These are phyloP conservation scores for Urechis unicinctus DNA, from an alignment of 2,888 invertebrate species.

Conservation along the genomic window DNA sequence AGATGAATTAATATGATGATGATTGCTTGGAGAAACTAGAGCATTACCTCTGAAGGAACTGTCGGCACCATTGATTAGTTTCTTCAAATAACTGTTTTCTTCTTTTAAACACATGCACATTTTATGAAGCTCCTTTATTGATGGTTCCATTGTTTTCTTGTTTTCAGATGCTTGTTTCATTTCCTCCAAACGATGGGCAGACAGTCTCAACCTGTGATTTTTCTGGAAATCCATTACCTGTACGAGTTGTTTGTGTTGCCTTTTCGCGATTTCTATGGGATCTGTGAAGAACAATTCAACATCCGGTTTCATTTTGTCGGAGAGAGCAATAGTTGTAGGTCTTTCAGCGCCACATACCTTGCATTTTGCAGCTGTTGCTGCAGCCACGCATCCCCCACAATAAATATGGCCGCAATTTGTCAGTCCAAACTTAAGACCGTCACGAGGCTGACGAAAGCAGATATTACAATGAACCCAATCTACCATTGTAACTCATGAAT, in stretches of 20 bases:
- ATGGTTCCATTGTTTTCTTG: no score
- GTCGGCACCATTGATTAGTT: slow-evolving; percentile 27
- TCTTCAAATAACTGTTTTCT: slow-evolving; percentile 29
- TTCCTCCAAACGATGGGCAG: slow-evolving; percentile 19
- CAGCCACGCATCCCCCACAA: slow-evolving; percentile 34
- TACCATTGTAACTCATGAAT: slow-evolving; percentile 18
- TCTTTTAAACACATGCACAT: slow-evolving; percentile 23
- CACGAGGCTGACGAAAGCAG: slow-evolving; percentile 39
- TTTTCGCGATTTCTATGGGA: slow-evolving; percentile 28
- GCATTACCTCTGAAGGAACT: background rate
- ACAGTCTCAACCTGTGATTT: slow-evolving; percentile 26
- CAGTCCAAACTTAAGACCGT: slow-evolving; percentile 32
- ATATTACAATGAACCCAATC: slow-evolving; percentile 47
- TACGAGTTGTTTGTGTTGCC: slow-evolving; percentile 27
- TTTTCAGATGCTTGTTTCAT: no score
- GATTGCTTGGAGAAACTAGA: no score
- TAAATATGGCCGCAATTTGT: slow-evolving; percentile 45
- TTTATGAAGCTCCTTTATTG: no score
- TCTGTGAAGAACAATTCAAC: slow-evolving; percentile 37
- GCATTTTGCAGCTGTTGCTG: no score
- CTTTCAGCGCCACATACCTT: no score
- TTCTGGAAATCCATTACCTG: slow-evolving; percentile 28
- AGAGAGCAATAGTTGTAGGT: no score
- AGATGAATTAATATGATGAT: no score
- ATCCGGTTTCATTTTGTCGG: slow-evolving; percentile 42